phyloP scores from a whole-genome alignment of 1,140 invertebrate species.

The Brachionus rotundiformis region DNA sequence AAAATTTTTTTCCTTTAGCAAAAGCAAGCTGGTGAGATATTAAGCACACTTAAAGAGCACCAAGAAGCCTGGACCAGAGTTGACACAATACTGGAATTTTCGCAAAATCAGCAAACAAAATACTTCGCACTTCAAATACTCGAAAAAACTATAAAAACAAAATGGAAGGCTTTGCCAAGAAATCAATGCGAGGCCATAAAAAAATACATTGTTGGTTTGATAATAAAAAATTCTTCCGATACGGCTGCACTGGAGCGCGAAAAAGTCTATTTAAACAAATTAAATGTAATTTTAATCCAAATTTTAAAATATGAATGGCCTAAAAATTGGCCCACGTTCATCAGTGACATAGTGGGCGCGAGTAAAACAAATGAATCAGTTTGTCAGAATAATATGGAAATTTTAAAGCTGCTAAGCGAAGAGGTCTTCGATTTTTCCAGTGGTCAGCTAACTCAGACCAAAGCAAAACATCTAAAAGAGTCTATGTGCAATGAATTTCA shows the following conservation, averaged over 20 bases:
- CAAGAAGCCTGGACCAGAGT: constrained; percentile 98
- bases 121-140: constrained; percentile 99
- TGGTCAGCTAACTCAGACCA: constrained; percentile 96
- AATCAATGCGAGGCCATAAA: constrained; percentile 97
- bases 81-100: constrained; percentile 95
- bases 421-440: constrained; percentile 98
- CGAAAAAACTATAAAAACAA: constrained; percentile 96
- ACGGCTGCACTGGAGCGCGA: constrained; percentile 82
- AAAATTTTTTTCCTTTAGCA: constrained; percentile 30
- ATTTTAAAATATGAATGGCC: constrained; percentile 99
- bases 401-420: constrained; percentile 93
- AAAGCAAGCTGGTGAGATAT: constrained; percentile 45
- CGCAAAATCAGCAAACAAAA: constrained; percentile 93
- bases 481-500: constrained; percentile 99
- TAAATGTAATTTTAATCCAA: constrained; percentile 96
- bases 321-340: constrained; percentile 98
- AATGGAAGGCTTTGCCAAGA: constrained; percentile 96
- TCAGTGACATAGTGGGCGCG: constrained; percentile 95
- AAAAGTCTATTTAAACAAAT: constrained; percentile 94
- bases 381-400: constrained; percentile 99
- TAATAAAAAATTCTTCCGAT: constrained; percentile 96
- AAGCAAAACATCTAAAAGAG: constrained; percentile 98
- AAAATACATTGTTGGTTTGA: constrained; percentile 96
- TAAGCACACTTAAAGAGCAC: constrained; percentile 80
- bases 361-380: constrained; percentile 97